Evolutionary conservation across 1,140 invertebrate species (phyloP), one percentile per base, ranked within the genome.

Genomic region (Lysiphlebus fabarum): DNA sequence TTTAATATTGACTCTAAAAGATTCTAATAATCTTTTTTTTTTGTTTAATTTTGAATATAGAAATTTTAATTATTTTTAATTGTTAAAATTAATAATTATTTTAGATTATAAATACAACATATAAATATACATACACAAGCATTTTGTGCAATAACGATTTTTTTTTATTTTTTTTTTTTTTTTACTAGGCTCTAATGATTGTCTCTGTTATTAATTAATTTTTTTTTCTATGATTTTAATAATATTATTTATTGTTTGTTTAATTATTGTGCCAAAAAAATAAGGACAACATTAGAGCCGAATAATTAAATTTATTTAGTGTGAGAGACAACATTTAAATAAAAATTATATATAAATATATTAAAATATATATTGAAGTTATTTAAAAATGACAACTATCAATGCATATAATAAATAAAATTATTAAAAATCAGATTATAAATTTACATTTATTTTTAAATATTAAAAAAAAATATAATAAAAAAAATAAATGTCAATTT

Each of bases 111-210:
- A 70, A 71, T 70, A 77, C 76, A 77, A 77, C 75, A 77, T 76
- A 76, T 76, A 76, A 76, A 75, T 76, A 77, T 76, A 79, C 76
- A 78, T 78, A 79, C 75, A 76, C 74, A 79, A 77, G 74, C 74
- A 77, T 78, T 62, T 60, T 75, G 75, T 73, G 74, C 71, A 75
- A 70, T 70, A 77, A 70, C 62, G 68, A 77, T 69, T 72, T 64
- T 69, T 66, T 63, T 67, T 63, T 66, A 55, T 62, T 62, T 68
- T 74, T 71, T 66, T 63, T 67, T 63, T 66, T 57, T 62, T 62
- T 68, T 74, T 71, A 69, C 65, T 68, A 59, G 70, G 64, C 72
- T 70, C 69, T 62, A 70, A 72, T 69, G 68, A 56, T n/a, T 11
- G 7, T 41, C n/a, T 41, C 42, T 50, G 6, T 33, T 26, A 2